These are phyloP conservation scores for Ichneumoninae sp. DNA, from an alignment of 2,888 invertebrate species.

Conservation along the genomic window DNA sequence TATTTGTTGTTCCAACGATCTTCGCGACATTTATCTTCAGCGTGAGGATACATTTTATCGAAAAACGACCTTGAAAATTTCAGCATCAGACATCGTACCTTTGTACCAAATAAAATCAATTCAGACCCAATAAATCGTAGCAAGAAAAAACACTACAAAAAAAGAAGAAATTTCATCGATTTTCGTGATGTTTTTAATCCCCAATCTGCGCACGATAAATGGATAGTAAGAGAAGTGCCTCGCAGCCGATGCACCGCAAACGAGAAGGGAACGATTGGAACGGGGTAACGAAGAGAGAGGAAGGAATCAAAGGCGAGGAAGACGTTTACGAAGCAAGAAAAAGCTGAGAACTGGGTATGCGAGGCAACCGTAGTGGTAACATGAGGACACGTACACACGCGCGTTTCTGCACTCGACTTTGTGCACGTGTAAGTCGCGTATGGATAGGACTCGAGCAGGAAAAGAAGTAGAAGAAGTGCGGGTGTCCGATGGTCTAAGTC, in stretches of 20 bases:
- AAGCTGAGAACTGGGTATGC: constrained; percentile 17
- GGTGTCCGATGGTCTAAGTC: constrained; percentile 57
- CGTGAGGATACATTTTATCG: too few relatives aligned
- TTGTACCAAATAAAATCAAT: background rate
- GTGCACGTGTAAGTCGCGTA: too few relatives aligned
- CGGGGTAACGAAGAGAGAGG: constrained; percentile 40
- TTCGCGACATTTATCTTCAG: too few relatives aligned
- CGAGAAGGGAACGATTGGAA: constrained; percentile 33
- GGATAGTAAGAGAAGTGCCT: constrained; percentile 20
- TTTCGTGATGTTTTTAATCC: too few relatives aligned
- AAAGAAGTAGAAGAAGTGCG: constrained; percentile 40
- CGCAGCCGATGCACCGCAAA: constrained; percentile 15
- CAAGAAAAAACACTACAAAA: too few relatives aligned
- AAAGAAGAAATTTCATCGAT: too few relatives aligned
- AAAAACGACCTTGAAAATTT: too few relatives aligned
- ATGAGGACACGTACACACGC: background rate
- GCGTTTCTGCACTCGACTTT: background rate
- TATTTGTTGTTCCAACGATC: too few relatives aligned
- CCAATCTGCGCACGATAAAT: too few relatives aligned
- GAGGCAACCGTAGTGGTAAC: constrained; percentile 1
- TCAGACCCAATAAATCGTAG: too few relatives aligned
- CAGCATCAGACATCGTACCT: too few relatives aligned
- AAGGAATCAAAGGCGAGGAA: constrained; percentile 53
- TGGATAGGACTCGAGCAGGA: background rate
- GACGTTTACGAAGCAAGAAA: constrained; percentile 30